These are phyloP conservation scores for Meteorus cinctellus DNA, from an alignment of 2,888 invertebrate species.

Conservation along the genomic window DNA sequence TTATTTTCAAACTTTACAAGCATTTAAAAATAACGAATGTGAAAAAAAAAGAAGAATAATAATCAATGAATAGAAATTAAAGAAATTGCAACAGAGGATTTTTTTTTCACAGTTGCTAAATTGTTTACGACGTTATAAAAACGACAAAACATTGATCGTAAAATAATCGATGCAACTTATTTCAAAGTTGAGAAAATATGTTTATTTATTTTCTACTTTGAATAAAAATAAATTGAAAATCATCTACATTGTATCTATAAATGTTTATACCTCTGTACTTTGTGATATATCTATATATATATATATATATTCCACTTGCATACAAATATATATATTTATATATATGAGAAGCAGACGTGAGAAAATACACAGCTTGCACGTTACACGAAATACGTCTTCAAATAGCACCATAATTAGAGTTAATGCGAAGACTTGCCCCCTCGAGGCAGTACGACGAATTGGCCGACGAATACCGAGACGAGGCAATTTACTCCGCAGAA, in stretches of 20 bases:
- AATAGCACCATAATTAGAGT: constrained; percentile 37
- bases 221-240: neutral
- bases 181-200: neutral
- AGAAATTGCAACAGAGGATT: neutral
- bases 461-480: constrained; percentile 1
- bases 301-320: neutral
- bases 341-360: constrained; percentile 13
- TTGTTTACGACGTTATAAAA: constrained; percentile 7
- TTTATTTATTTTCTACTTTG: neutral
- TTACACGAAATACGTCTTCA: constrained; percentile 20
- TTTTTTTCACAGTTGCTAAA: neutral
- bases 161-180: neutral
- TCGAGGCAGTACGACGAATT: constrained; percentile 13
- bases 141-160: neutral
- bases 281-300: neutral
- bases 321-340: neutral
- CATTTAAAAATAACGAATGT: constrained; percentile 15
- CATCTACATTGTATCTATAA: neutral
- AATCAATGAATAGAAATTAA: neutral
- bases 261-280: neutral
- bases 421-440: constrained; percentile 31
- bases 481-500: constrained; percentile 15
- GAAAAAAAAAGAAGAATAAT: constrained; percentile 2
- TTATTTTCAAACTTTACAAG: constrained; percentile 31
- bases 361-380: constrained; percentile 35